Conservation (phyloP, 2,888 invertebrate species). For the Acronicta leporina region DNA sequence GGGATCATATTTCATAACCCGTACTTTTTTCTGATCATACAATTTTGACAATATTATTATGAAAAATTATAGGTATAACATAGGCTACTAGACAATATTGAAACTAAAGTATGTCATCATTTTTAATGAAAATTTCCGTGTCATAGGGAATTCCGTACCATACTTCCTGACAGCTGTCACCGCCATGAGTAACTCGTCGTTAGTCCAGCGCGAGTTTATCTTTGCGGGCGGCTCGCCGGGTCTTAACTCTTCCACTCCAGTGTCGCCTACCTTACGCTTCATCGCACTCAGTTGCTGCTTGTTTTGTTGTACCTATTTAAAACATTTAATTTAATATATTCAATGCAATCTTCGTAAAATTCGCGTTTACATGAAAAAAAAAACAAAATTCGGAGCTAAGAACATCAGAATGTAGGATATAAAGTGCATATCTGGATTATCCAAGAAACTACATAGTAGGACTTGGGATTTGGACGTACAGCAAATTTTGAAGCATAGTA, state of each 20-base stretch:
- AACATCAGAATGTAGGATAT: conserved; percentile 42
- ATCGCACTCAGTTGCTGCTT: conserved; percentile 97
- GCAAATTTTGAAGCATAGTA: conserved; percentile 65
- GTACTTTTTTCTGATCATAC: no score
- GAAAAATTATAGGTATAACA: background rate
- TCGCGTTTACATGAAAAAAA: conserved; percentile 19
- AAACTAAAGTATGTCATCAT: conserved; percentile 11
- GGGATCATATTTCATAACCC: no score
- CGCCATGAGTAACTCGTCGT: conserved; percentile 96
- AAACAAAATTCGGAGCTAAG: conserved; percentile 38
- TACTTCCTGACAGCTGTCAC: conserved; percentile 96
- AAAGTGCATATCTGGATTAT: conserved; percentile 87
- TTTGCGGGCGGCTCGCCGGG: conserved; percentile 91
- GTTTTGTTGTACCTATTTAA: conserved; percentile 95
- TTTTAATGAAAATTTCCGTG: background rate
- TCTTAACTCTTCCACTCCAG: conserved; percentile 90
- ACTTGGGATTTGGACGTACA: conserved; percentile 60
- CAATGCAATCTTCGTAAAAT: conserved; percentile 28
- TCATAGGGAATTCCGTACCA: conserved; percentile 88
- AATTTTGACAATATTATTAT: background rate
- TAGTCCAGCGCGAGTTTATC: conserved; percentile 96
- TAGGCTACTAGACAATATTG: no score
- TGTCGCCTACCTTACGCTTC: conserved; percentile 92
- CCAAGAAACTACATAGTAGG: conserved; percentile 75
- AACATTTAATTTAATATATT: conserved; percentile 37